Percentiles rank a stretch among this genome's conserved stretches.
These are phyloP conservation scores for Lissonota sp. DNA, from an alignment of 2,888 invertebrate genomes.

Conservation along the genomic window DNA sequence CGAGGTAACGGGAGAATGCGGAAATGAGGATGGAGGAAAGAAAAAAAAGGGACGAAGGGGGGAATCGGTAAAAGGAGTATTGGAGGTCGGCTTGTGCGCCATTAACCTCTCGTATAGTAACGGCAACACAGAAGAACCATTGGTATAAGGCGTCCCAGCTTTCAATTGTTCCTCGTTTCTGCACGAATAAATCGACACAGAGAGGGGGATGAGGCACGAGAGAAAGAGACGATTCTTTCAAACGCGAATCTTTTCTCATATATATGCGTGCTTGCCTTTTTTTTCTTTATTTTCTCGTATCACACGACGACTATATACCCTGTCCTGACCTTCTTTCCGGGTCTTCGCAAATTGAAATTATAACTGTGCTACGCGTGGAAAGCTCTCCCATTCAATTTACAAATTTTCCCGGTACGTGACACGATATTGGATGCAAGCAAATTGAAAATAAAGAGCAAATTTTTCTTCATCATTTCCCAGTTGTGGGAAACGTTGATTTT, in stretches of 20 bases:
- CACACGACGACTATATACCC: not conserved
- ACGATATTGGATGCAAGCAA: no score
- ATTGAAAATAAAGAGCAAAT: no score
- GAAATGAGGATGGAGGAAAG: constrained; percentile 1
- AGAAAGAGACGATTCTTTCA: constrained; percentile 19
- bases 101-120: constrained; percentile 66
- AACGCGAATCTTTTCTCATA: constrained; percentile 22
- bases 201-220: not conserved
- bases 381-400: constrained; percentile 14
- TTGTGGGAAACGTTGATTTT: no score
- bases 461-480: no score
- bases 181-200: constrained; percentile 66
- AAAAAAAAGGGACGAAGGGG: constrained; percentile 47
- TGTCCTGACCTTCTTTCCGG: constrained; percentile 58
- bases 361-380: not conserved
- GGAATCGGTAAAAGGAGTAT: constrained; percentile 35
- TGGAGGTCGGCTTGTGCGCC: constrained; percentile 60
- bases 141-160: constrained; percentile 57
- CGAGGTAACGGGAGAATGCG: constrained; percentile 22
- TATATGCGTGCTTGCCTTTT: not conserved
- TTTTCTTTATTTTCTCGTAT: no score
- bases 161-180: constrained; percentile 67
- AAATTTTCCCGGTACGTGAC: not conserved
- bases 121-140: constrained; percentile 27
- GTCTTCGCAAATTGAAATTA: constrained; percentile 52